These are phyloP conservation scores for Tipula vernalis DNA, from an alignment of 2,888 invertebrate species.

Conservation along the genomic window DNA sequence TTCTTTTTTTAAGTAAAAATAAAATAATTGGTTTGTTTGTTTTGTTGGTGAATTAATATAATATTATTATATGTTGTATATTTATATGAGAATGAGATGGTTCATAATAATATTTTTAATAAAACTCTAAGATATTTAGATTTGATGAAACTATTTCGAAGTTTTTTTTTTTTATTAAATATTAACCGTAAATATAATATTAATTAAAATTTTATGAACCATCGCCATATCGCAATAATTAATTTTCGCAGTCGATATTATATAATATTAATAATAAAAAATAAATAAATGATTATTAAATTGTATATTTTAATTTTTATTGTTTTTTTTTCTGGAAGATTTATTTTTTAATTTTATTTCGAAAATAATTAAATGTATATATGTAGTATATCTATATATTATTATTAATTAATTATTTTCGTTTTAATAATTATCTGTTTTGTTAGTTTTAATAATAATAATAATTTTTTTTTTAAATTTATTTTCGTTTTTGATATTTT, in stretches of 20 bases:
- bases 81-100: not conserved
- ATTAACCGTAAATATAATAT: not conserved
- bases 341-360: not conserved
- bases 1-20: not conserved
- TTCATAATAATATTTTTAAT: not conserved
- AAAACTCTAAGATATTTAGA: not conserved
- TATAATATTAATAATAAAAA: not conserved
- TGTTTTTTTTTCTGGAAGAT: not conserved
- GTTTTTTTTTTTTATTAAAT: not conserved
- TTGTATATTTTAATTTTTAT: not conserved
- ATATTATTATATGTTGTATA: not conserved
- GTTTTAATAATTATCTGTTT: not conserved
- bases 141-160: not conserved
- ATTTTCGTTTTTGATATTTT: not conserved
- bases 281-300: not conserved
- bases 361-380: not conserved
- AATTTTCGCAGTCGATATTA: not conserved
- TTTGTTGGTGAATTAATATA: not conserved
- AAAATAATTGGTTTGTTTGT: not conserved
- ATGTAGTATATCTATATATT: not conserved
- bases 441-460: not conserved
- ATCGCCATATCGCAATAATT: not conserved
- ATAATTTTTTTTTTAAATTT: not conserved
- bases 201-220: not conserved
- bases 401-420: not conserved